Conservation (phyloP, 2,797 vertebrate genomes). For the Octomys mimax region DNA sequence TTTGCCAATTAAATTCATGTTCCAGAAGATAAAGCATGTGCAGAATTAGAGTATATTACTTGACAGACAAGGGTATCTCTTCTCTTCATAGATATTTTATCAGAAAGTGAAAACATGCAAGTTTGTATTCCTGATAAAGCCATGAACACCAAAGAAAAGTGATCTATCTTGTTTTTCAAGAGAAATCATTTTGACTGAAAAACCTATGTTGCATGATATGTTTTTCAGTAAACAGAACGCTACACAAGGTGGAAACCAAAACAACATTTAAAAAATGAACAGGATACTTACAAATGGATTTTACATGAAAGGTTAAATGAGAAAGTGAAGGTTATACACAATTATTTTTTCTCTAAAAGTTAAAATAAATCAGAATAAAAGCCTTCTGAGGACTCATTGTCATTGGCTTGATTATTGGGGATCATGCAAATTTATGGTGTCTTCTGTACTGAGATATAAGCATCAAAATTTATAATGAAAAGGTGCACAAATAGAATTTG, state of each 20-base stretch:
- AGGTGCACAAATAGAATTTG: too few relatives aligned
- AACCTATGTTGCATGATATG: slow-evolving; percentile 34
- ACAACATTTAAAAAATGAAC: background rate
- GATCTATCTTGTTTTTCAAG: slow-evolving; percentile 68
- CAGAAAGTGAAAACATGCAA: slow-evolving; percentile 80
- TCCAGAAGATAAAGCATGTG: slow-evolving; percentile 80
- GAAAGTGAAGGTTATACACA: background rate
- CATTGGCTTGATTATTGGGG: slow-evolving; percentile 13
- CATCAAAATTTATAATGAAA: background rate
- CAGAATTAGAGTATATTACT: slow-evolving; percentile 84
- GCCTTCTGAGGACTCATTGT: background rate
- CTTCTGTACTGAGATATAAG: background rate
- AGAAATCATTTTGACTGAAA: slow-evolving; percentile 64
- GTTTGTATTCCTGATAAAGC: slow-evolving; percentile 75
- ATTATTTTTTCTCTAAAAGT: background rate
- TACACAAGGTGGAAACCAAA: background rate
- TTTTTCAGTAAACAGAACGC: slow-evolving; percentile 32
- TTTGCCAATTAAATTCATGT: slow-evolving; percentile 84
- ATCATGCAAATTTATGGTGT: background rate
- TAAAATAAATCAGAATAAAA: background rate
- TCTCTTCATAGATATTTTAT: slow-evolving; percentile 88
- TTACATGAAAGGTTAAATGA: slow-evolving; percentile 41
- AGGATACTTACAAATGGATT: background rate
- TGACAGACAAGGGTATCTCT: slow-evolving; percentile 84
- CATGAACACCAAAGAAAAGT: slow-evolving; percentile 68